Conservation (phyloP, 2,797 vertebrate genomes). For the Peromyscus nudipes region DNA sequence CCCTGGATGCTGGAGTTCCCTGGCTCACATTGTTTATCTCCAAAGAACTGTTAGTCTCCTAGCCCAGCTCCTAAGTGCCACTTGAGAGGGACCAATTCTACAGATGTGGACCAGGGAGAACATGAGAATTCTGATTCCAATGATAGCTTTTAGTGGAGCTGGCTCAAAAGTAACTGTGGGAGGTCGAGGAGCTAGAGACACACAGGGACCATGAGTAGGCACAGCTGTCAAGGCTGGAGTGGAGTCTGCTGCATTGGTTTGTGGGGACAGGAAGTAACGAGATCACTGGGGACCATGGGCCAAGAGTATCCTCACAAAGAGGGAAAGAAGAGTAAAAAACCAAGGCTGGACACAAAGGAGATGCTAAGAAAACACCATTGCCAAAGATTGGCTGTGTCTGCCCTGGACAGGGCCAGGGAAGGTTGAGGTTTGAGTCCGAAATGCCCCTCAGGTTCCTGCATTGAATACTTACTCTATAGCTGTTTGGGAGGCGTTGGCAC, state of each 20-base stretch:
- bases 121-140: neutral
- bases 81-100: neutral
- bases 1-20: neutral
- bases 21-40: neutral
- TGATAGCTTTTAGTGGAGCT: neutral
- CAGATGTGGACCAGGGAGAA: neutral
- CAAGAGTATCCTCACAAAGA: neutral
- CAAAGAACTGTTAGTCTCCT: neutral
- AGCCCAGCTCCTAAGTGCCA: neutral
- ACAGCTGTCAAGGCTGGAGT: neutral
- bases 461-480: neutral
- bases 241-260: too few species aligned
- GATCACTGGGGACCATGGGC: neutral
- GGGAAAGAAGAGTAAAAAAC: neutral
- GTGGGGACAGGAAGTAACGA: neutral
- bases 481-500: neutral
- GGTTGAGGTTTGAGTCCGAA: neutral
- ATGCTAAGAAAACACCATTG: neutral
- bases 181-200: neutral
- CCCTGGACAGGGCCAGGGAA: fast-evolving
- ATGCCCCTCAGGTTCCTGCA: neutral
- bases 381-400: neutral
- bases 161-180: neutral
- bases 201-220: fast-evolving
- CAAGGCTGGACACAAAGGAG: neutral